A percentile compares a stretch with the other conserved stretches of the same genome.
Evolutionary conservation across 2,113 vertebrate species (phyloP).

Genomic region (Fukomys damarensis): DNA sequence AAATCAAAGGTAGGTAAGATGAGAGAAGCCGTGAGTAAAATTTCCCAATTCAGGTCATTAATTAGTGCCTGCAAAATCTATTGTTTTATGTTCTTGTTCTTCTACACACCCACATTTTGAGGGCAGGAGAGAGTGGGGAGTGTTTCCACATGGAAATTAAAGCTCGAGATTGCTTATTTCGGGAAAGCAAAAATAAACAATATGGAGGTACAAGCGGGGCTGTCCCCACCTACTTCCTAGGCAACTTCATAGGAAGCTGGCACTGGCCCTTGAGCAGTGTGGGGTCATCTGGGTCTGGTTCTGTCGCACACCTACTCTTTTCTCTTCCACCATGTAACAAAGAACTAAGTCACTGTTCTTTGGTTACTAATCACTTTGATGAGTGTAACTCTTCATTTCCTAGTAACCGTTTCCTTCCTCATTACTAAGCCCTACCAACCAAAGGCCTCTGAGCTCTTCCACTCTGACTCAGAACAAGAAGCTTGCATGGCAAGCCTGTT

Average conservation of each 20-base stretch:
- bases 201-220: constrained; percentile 73
- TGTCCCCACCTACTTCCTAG: constrained; percentile 79
- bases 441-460: constrained; percentile 80
- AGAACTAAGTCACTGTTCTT: constrained; percentile 81
- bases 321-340: constrained; percentile 81
- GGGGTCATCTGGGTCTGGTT: constrained; percentile 73
- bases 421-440: constrained; percentile 81
- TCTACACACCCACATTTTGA: constrained; percentile 73
- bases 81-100: constrained; percentile 62
- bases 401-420: constrained; percentile 83
- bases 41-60: constrained; percentile 59
- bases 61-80: constrained; percentile 32
- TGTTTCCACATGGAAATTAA: constrained; percentile 80
- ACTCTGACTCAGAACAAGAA: constrained; percentile 82
- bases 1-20: constrained; percentile 36
- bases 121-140: constrained; percentile 66
- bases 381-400: constrained; percentile 77
- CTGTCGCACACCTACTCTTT: constrained; percentile 81
- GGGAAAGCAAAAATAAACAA: constrained; percentile 80
- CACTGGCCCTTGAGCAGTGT: constrained; percentile 62
- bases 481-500: constrained; percentile 53
- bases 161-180: constrained; percentile 78
- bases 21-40: constrained; percentile 58
- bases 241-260: constrained; percentile 76
- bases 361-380: constrained; percentile 81